Evolutionary conservation across 2,888 invertebrate species (phyloP).

Genomic region (Corythucha ciliata): DNA sequence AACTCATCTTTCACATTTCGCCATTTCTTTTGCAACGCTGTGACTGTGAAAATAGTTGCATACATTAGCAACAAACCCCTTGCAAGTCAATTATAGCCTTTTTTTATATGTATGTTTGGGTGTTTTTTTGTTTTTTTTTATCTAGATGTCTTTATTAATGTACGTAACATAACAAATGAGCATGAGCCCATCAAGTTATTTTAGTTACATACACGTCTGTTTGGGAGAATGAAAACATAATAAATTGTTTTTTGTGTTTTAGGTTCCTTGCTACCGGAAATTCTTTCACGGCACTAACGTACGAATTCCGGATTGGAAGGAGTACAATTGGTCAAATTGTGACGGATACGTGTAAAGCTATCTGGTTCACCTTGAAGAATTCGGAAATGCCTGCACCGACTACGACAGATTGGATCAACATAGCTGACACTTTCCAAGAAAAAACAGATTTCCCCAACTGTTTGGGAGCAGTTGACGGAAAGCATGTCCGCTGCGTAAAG

Average conservation of each 20-base stretch:
- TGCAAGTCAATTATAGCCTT: too few relatives aligned
- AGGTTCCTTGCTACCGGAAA: slow-evolving; percentile 13
- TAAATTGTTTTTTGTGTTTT: slow-evolving; percentile 5
- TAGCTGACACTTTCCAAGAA: slow-evolving; percentile 18
- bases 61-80: too few relatives aligned
- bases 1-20: too few relatives aligned
- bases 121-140: too few relatives aligned
- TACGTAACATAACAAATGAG: too few relatives aligned
- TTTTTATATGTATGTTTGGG: too few relatives aligned
- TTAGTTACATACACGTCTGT: too few relatives aligned
- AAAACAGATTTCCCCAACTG: slow-evolving; percentile 20
- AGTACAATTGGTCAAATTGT: slow-evolving; percentile 17
- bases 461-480: slow-evolving; percentile 11
- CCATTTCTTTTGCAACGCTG: too few relatives aligned
- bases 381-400: slow-evolving; percentile 15
- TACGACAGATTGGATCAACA: slow-evolving; percentile 16
- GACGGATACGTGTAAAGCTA: slow-evolving; percentile 16
- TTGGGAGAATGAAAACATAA: too few relatives aligned
- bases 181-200: too few relatives aligned
- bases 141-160: too few relatives aligned
- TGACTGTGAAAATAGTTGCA: too few relatives aligned
- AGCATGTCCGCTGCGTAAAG: slow-evolving; percentile 19
- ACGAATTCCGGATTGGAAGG: slow-evolving; percentile 18
- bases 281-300: slow-evolving; percentile 9
- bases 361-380: slow-evolving; percentile 15